Percentiles rank a stretch among this genome's conserved stretches.
Conservation (phyloP, 2,888 invertebrate species). For the Ctenicera cuprea region DNA sequence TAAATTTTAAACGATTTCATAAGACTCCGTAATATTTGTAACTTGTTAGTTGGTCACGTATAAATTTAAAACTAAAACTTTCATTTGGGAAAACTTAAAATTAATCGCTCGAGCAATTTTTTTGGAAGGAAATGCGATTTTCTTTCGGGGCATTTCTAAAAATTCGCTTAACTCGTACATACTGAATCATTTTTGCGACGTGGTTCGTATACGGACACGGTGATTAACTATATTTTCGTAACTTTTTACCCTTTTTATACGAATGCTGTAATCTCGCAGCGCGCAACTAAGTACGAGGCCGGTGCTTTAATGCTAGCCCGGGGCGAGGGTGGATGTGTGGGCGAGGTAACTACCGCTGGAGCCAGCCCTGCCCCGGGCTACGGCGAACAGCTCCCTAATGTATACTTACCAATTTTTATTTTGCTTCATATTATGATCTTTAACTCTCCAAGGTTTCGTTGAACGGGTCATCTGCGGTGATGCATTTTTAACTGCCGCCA, state of each 20-base stretch:
- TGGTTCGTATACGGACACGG: constrained; percentile 26
- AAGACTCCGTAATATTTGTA: too few species aligned
- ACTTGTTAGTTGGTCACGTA: too few species aligned
- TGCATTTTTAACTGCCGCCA: constrained; percentile 49
- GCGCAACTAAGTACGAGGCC: constrained; percentile 42
- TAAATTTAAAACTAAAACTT: too few species aligned
- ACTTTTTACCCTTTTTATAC: constrained; percentile 42
- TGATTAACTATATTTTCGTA: constrained; percentile 46
- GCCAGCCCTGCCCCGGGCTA: constrained; percentile 62
- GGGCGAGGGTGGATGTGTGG: constrained; percentile 67
- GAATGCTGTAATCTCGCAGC: constrained; percentile 50
- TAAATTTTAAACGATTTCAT: too few species aligned
- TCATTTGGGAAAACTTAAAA: too few species aligned
- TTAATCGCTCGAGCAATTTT: too few species aligned
- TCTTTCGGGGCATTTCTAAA: too few species aligned
- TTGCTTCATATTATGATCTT: constrained; percentile 58
- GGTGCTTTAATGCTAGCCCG: constrained; percentile 60
- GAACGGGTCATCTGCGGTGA: constrained; percentile 47
- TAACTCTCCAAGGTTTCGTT: constrained; percentile 47
- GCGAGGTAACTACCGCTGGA: constrained; percentile 67
- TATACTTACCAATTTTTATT: constrained; percentile 64
- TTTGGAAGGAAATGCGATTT: too few species aligned
- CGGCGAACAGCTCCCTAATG: constrained; percentile 65
- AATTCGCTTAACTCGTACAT: too few species aligned
- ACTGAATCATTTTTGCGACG: constrained; percentile 12